Evolutionary conservation across 1,140 invertebrate genomes (phyloP), one percentile per base, ranked within the genome.

Genomic region (Papilio machaon): DNA sequence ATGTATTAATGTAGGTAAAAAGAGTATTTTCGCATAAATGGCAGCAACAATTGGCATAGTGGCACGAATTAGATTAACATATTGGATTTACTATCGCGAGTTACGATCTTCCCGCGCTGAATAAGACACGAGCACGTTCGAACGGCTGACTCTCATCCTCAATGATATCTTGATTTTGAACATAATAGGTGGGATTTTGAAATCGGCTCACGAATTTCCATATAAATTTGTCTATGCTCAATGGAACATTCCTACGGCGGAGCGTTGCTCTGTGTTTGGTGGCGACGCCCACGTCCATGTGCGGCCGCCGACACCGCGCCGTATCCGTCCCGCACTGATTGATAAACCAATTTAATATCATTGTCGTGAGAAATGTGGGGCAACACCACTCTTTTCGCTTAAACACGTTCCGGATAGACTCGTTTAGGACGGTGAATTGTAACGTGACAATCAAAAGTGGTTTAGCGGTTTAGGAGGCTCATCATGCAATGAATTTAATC

Each of bases 311-410:
- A 88, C 90, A 85, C 89, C 90, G 87, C 84, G 80, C 82, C 81
- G 86, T 91, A 93, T 93, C 91, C 92, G 89, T 88, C 88, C 83
- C 86, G 87, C 87, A 60, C 87, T 89, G 91, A 93, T 92, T 92
- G 92, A 91, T 92, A 92, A 90, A 89, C 85, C 89, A 89, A 90
- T 90, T 89, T 89, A 85, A 89, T 87, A 89, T 91, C 83, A 94
- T 94, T 94, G 91, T 86, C 92, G 92, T 94, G 92, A 86, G 92
- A 94, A 93, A 90, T 91, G 81, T 88, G 87, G 86, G 79, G 82
- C 73, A 80, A 47, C 73, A 77, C 82, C 43, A 73, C 73, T 73
- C 73, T 47, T 47, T 73, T 73, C 73, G 43, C 17, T 73, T 43
- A 73, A 10, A 73, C 43, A 9, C 19, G n/a, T 73, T 73, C 35